Evolutionary conservation across 2,113 vertebrate genomes (phyloP).

Genomic region (Anoura caudifer): DNA sequence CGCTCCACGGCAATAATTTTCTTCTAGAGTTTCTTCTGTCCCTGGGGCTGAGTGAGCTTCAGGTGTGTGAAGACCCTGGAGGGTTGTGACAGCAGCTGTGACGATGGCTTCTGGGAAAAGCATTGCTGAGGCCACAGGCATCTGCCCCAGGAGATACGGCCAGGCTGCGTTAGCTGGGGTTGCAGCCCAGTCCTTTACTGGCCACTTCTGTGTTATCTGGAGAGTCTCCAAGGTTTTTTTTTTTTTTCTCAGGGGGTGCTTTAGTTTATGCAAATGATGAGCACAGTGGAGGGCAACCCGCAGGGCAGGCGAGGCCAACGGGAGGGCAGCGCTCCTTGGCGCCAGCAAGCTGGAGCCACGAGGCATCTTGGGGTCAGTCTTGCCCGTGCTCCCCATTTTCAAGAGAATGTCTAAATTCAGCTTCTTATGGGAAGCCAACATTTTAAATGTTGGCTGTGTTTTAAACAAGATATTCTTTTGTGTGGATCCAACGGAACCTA

Average conservation of each 20-base stretch:
- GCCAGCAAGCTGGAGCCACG: background rate
- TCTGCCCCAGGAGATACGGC: background rate
- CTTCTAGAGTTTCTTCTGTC: background rate
- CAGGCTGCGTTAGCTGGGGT: background rate
- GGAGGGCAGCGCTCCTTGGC: background rate
- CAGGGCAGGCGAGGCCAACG: background rate
- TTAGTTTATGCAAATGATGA: background rate
- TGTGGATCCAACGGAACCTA: background rate
- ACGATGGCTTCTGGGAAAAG: background rate
- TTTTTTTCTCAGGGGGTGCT: background rate
- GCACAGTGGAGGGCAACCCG: background rate
- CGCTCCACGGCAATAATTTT: background rate
- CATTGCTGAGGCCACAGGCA: background rate
- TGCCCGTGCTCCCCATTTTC: background rate
- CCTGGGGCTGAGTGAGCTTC: background rate
- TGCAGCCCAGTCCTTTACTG: background rate
- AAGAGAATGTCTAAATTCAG: background rate
- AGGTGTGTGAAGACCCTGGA: background rate
- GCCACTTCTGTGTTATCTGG: background rate
- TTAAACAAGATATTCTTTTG: background rate
- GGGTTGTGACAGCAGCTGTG: background rate
- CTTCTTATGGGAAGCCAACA: background rate
- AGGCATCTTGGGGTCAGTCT: background rate
- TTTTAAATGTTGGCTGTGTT: background rate
- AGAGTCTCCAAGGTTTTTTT: background rate